Conservation (phyloP, 2,797 vertebrate species). For the Sparus aurata region DNA sequence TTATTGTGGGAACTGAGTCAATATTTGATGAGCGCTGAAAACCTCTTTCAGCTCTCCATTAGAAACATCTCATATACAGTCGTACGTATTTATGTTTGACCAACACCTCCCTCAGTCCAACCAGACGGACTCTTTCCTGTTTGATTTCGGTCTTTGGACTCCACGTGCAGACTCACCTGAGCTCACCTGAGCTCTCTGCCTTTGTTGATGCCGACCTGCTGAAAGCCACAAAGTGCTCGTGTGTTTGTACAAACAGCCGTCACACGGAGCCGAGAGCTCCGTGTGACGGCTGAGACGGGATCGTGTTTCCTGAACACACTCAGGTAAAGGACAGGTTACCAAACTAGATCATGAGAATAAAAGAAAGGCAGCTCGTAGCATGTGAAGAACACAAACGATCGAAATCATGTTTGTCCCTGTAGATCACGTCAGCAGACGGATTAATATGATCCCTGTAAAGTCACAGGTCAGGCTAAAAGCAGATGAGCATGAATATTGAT, state of each 20-base stretch:
- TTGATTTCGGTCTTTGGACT: not conserved
- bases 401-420: not conserved
- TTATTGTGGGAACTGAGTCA: too few relatives aligned
- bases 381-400: not conserved
- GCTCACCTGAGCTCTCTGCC: conserved; percentile 21
- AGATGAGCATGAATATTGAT: conserved; percentile 22
- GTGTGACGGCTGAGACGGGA: conserved; percentile 1
- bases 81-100: not conserved
- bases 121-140: not conserved
- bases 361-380: not conserved
- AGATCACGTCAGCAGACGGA: not conserved
- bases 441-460: not conserved
- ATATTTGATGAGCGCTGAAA: not conserved
- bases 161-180: not conserved
- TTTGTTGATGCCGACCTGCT: not conserved
- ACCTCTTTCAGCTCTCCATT: not conserved
- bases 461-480: not conserved
- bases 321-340: not conserved
- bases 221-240: conserved; percentile 11
- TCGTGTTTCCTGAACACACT: not conserved
- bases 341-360: not conserved
- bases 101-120: not conserved
- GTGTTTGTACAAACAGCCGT: conserved; percentile 6
- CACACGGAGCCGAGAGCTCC: not conserved
- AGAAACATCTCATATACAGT: too few relatives aligned